A percentile compares a stretch with the other conserved stretches of the same genome.
Evolutionary conservation across 2,113 vertebrate genomes (phyloP).

Genomic region (Benthochromis sp.): DNA sequence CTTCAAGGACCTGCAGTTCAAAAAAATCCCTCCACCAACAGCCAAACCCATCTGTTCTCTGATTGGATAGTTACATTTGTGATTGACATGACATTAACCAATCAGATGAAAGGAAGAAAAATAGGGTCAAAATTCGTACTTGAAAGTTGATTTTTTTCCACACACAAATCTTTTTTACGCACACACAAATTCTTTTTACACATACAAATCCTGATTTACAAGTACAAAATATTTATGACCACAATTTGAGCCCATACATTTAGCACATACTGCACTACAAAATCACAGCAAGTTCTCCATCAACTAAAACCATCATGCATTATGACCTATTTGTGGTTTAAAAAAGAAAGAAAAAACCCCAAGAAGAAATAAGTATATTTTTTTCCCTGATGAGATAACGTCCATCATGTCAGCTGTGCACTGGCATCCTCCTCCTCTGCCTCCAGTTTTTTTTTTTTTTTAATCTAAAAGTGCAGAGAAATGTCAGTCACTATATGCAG

Average conservation of each 20-base stretch:
- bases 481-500: background rate
- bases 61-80: too few species aligned
- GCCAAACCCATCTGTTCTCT: too few species aligned
- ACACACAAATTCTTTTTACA: background rate
- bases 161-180: too few species aligned
- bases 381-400: background rate
- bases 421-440: accelerated
- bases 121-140: too few species aligned
- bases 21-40: accelerated
- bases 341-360: background rate
- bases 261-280: background rate
- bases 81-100: too few species aligned
- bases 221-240: background rate
- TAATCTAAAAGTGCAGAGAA: background rate
- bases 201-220: background rate
- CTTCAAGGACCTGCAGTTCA: too few species aligned
- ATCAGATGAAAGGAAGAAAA: too few species aligned
- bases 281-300: background rate
- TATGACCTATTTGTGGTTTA: background rate
- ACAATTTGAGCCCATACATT: background rate
- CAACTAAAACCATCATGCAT: background rate
- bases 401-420: background rate
- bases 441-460: background rate
- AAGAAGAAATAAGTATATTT: background rate
- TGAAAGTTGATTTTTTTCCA: background rate